Evolutionary conservation across 2,888 invertebrate genomes (phyloP), one percentile per base, ranked within the genome.

Genomic region (Phasia obesa): DNA sequence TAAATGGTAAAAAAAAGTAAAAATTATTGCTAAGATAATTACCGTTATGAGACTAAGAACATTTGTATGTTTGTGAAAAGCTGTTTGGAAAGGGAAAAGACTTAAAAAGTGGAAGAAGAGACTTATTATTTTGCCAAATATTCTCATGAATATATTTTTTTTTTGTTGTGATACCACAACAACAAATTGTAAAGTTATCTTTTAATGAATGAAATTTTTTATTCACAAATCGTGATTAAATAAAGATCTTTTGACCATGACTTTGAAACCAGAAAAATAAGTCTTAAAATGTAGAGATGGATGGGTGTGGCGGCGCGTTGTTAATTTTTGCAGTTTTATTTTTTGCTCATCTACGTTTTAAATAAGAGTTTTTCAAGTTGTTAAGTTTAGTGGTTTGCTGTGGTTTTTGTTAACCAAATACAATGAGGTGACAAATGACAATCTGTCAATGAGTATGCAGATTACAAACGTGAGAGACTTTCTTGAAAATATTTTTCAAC

Each of bases 191-290:
- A 49, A 62, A 65, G 44, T 27, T 25, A 78, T 74, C 44, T 73
- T 75, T 79, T 76, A 75, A 79, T 83, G 79, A 83, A 83, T 83
- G 79, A 79, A 83, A 53, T 73, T 83, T 69, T 44, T 70, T 67
- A 44, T 57, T 77, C 62, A 73, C 67, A 47, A 44, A 47, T 13
- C 76, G 35, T 49, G 51, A 49, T 62, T 64, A 75, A 80, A 70
- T 64, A 70, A 62, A 69, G 49, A 53, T 62, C 53, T 35, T 35
- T 64, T 27, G 70, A 38, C 78, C 82, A 70, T 82, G 78, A 82
- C 71, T 83, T 83, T 79, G 74, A 75, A 75, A 73, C 53, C 42
- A 69, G 53, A 44, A 69, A n/a, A 49, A 21, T 21, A 67, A 35
- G 35, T 25, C 17, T 23, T 53, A 6, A 60, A 53, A 38, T 23